Evolutionary conservation across 1,140 invertebrate genomes (phyloP).

Genomic region (Coenobita brevimanus): DNA sequence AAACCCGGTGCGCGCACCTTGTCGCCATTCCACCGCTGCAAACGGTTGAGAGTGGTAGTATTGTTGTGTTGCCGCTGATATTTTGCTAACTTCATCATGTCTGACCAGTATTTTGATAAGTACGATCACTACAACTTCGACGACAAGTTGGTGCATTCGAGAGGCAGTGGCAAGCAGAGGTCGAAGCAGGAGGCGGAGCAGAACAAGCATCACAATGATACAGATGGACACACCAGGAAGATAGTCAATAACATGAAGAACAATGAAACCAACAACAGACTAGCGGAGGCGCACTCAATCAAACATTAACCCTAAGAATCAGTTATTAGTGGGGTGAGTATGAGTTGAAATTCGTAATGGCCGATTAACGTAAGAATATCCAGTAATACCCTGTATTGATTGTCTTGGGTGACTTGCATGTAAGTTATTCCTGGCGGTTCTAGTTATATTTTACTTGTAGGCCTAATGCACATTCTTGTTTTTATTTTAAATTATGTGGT

Average conservation of each 20-base stretch:
- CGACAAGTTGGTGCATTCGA: slow-evolving; percentile 65
- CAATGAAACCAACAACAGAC: slow-evolving; percentile 66
- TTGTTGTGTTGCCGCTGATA: too few relatives aligned
- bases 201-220: slow-evolving; percentile 64
- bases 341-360: not conserved
- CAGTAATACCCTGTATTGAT: too few relatives aligned
- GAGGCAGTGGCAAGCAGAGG: slow-evolving; percentile 67
- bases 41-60: not conserved
- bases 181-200: slow-evolving; percentile 66
- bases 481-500: too few relatives aligned
- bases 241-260: slow-evolving; percentile 69
- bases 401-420: too few relatives aligned
- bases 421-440: too few relatives aligned
- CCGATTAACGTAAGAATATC: not conserved
- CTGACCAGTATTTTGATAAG: slow-evolving; percentile 67
- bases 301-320: slow-evolving; percentile 48
- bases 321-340: slow-evolving; percentile 10
- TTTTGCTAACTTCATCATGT: slow-evolving; percentile 37
- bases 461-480: too few relatives aligned
- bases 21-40: not conserved
- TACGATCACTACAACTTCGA: slow-evolving; percentile 70
- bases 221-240: slow-evolving; percentile 64
- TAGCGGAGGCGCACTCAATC: slow-evolving; percentile 46
- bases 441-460: too few relatives aligned
- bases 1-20: too few relatives aligned